Percentiles rank a stretch among this genome's conserved stretches.
Evolutionary conservation across 2,888 invertebrate genomes (phyloP).

Genomic region (Sarcophaga subvicina): DNA sequence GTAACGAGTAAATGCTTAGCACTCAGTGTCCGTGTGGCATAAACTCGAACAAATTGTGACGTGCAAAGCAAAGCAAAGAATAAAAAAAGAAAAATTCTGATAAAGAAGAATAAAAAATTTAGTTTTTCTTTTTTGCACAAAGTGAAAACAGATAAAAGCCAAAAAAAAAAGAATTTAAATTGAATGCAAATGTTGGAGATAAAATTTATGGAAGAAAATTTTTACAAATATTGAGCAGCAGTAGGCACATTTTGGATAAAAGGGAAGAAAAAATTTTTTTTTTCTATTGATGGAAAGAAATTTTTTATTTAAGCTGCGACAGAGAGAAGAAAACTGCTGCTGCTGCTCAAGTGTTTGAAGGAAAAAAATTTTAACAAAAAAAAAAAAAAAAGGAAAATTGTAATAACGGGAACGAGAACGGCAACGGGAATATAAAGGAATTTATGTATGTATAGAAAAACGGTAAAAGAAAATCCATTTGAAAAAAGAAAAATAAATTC

Average conservation of each 20-base stretch:
- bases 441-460: constrained; percentile 60
- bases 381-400: constrained; percentile 4
- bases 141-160: constrained; percentile 30
- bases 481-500: not conserved
- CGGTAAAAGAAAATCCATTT: not conserved
- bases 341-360: constrained; percentile 65
- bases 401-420: constrained; percentile 39
- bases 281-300: constrained; percentile 31
- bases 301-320: constrained; percentile 6
- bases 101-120: constrained; percentile 29
- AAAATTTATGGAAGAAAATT: constrained; percentile 18
- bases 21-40: constrained; percentile 68
- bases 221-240: constrained; percentile 53
- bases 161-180: constrained; percentile 16
- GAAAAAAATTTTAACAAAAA: too few relatives aligned
- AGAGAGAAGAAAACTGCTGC: constrained; percentile 57
- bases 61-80: constrained; percentile 27
- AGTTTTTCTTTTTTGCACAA: constrained; percentile 47
- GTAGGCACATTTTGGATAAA: constrained; percentile 33
- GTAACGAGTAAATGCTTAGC: constrained; percentile 48
- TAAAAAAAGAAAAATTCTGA: constrained; percentile 44
- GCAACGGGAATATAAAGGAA: constrained; percentile 44
- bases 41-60: constrained; percentile 67
- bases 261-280: constrained; percentile 33
- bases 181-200: constrained; percentile 18